phyloP scores from a whole-genome alignment of 2,888 invertebrate genomes.

The Pachliopta kotzebuea region DNA sequence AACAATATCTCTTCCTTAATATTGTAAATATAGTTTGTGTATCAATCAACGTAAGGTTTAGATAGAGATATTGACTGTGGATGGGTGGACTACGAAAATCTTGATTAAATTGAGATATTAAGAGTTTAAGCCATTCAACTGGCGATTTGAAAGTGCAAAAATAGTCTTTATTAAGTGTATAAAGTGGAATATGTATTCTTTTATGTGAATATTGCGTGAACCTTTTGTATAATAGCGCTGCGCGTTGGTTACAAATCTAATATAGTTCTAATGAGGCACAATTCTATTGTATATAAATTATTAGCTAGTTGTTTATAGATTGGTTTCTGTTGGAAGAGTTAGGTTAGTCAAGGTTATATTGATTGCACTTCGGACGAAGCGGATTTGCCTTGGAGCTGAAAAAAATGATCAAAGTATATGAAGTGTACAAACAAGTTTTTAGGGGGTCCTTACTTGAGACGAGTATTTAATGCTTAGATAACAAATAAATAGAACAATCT shows the following conservation, averaged over 20 bases:
- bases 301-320: slow-evolving; percentile 65
- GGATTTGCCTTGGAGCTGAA: slow-evolving; percentile 37
- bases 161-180: slow-evolving; percentile 70
- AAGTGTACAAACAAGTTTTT: slow-evolving; percentile 53
- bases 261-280: slow-evolving; percentile 73
- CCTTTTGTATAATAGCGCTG: slow-evolving; percentile 72
- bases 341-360: slow-evolving; percentile 38
- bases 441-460: slow-evolving; percentile 39
- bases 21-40: slow-evolving; percentile 71
- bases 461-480: slow-evolving; percentile 59
- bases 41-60: slow-evolving; percentile 55
- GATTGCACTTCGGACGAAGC: slow-evolving; percentile 41
- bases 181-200: slow-evolving; percentile 62
- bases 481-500: slow-evolving; percentile 57
- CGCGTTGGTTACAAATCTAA: slow-evolving; percentile 63
- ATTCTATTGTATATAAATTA: slow-evolving; percentile 74
- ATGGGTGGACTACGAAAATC: slow-evolving; percentile 67
- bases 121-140: slow-evolving; percentile 76
- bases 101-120: slow-evolving; percentile 78
- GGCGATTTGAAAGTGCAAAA: slow-evolving; percentile 79
- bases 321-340: slow-evolving; percentile 58
- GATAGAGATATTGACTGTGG: slow-evolving; percentile 60
- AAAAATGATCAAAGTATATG: slow-evolving; percentile 40
- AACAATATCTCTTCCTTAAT: slow-evolving; percentile 63
- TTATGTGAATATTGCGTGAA: slow-evolving; percentile 76